These are phyloP conservation scores for Cepaea hortensis DNA, from an alignment of 2,888 invertebrate species.

Conservation along the genomic window DNA sequence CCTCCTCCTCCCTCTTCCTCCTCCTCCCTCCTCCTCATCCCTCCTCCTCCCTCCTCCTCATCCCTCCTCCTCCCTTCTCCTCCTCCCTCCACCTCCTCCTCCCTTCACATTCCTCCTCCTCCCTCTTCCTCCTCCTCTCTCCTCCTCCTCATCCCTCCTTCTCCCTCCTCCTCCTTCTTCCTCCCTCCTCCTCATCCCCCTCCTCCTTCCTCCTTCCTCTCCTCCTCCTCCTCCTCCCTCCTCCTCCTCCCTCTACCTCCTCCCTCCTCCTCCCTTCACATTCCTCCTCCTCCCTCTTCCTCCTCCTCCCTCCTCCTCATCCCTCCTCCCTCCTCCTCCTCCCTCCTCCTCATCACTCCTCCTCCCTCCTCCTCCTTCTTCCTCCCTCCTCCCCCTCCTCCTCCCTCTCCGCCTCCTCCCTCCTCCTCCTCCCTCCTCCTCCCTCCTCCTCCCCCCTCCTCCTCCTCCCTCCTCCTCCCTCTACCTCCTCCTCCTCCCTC, in stretches of 20 bases:
- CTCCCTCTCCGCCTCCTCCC: too few relatives aligned
- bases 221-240: neutral
- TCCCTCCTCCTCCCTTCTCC: too few relatives aligned
- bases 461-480: neutral
- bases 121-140: too few relatives aligned
- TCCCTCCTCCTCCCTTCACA: too few relatives aligned
- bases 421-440: neutral
- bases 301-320: too few relatives aligned
- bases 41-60: too few relatives aligned
- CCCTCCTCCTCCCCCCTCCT: neutral
- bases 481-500: neutral
- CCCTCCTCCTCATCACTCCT: neutral
- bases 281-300: too few relatives aligned
- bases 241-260: neutral
- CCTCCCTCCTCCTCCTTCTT: neutral
- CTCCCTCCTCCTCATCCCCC: too few relatives aligned
- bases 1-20: neutral
- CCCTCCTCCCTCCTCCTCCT: too few relatives aligned
- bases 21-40: too few relatives aligned
- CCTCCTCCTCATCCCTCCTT: too few relatives aligned
- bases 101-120: neutral
- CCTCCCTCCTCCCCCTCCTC: neutral
- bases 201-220: neutral
- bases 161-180: neutral
- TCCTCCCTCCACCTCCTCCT: too few relatives aligned